phyloP scores from a whole-genome alignment of 2,797 vertebrate genomes.

The Alexandromys oeconomus region DNA sequence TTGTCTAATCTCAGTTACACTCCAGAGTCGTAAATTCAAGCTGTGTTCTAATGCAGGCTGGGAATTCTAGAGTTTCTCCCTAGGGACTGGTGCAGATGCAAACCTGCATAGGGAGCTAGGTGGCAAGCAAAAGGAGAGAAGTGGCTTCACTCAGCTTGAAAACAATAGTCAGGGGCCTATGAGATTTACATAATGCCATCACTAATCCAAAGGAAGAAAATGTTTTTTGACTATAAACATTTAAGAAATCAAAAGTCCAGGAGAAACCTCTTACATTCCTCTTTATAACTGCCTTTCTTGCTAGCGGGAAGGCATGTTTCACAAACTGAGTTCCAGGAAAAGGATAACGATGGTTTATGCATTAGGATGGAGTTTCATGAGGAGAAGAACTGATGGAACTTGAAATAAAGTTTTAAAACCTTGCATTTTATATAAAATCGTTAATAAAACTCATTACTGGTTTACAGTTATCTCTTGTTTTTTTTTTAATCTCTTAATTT shows the following conservation, averaged over 20 bases:
- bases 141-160: background rate
- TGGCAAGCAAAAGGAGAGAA: background rate
- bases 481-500: constrained; percentile 78
- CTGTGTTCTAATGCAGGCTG: background rate
- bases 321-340: constrained; percentile 80
- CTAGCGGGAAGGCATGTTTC: constrained; percentile 85
- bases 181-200: background rate
- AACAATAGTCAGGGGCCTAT: background rate
- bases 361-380: constrained; percentile 88
- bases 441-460: constrained; percentile 73
- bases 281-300: constrained; percentile 84
- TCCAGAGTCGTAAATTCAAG: constrained; percentile 63
- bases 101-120: background rate
- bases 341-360: constrained; percentile 56
- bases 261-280: constrained; percentile 36
- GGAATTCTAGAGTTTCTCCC: background rate
- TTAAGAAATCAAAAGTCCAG: background rate
- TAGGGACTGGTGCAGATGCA: background rate
- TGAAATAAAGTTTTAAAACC: constrained; percentile 84
- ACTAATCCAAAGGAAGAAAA: background rate
- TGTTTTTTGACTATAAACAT: background rate
- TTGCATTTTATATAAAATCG: constrained; percentile 82
- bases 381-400: constrained; percentile 82
- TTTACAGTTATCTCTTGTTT: constrained; percentile 67
- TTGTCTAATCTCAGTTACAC: constrained; percentile 83